phyloP scores from a whole-genome alignment of 2,888 invertebrate species.

The Catocala sponsa region DNA sequence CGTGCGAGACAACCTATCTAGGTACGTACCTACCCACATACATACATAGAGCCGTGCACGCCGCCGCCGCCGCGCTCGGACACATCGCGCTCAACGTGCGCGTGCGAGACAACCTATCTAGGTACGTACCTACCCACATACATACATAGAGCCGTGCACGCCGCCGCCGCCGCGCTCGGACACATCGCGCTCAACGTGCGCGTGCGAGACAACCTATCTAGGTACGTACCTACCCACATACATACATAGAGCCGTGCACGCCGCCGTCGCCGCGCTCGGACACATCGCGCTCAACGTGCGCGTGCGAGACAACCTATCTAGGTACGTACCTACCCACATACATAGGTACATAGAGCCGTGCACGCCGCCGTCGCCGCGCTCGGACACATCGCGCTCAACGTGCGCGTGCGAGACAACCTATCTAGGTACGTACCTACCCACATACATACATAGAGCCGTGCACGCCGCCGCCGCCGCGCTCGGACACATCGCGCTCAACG shows the following conservation, averaged over 20 bases:
- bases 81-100: conserved; percentile 96
- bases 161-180: conserved; percentile 94
- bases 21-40: conserved; percentile 61
- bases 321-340: too few relatives aligned
- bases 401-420: conserved; percentile 91
- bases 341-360: conserved; percentile 90
- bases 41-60: conserved; percentile 90
- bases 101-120: conserved; percentile 92
- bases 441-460: conserved; percentile 88
- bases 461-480: conserved; percentile 83
- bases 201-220: conserved; percentile 92
- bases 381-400: conserved; percentile 55
- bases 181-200: conserved; percentile 96
- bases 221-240: conserved; percentile 61
- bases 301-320: conserved; percentile 90
- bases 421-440: too few relatives aligned
- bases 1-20: conserved; percentile 92
- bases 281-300: conserved; percentile 74
- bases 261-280: conserved; percentile 80
- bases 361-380: conserved; percentile 83
- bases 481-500: conserved; percentile 55
- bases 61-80: conserved; percentile 94
- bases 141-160: conserved; percentile 90
- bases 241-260: conserved; percentile 88
- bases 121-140: conserved; percentile 61